A percentile compares a stretch with the other conserved stretches of the same genome.
Conservation (phyloP, 37 sponge, comb jelly and placozoan species). For the Chondrilla cf. caribensis region DNA sequence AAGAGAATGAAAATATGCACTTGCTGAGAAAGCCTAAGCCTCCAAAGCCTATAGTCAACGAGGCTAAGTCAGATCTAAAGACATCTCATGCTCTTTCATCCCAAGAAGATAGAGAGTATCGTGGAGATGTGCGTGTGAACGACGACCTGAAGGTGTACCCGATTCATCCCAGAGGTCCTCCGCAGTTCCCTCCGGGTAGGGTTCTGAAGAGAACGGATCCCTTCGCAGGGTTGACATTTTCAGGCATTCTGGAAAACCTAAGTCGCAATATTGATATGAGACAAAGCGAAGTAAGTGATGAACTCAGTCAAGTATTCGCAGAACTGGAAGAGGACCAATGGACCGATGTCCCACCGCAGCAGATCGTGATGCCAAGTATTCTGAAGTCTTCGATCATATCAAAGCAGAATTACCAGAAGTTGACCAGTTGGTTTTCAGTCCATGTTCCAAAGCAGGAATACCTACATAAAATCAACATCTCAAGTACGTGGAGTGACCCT, state of each 20-base stretch:
- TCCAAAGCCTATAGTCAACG: not conserved
- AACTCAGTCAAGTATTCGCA: not conserved
- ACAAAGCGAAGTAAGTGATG: no score
- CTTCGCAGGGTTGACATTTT: not conserved
- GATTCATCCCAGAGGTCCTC: constrained; percentile 53
- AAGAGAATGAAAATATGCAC: not conserved
- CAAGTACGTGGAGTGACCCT: constrained; percentile 28
- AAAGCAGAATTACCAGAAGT: constrained; percentile 64
- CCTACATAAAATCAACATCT: constrained; percentile 32
- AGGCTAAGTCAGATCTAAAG: not conserved
- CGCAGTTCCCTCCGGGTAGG: constrained; percentile 43
- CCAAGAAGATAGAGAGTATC: not conserved
- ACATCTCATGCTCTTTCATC: not conserved
- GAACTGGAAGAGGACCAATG: constrained; percentile 7
- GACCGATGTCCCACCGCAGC: not conserved
- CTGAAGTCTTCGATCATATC: constrained; percentile 40
- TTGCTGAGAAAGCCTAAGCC: not conserved
- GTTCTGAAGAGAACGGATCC: constrained; percentile 7
- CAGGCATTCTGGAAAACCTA: not conserved
- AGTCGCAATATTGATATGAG: not conserved
- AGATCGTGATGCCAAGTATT: constrained; percentile 15
- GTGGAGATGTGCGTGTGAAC: constrained; percentile 20
- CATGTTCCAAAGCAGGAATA: constrained; percentile 57
- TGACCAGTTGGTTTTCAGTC: constrained; percentile 74
- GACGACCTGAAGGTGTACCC: constrained; percentile 32